Conservation (phyloP, 2,113 vertebrate species). For the Scomber scombrus region DNA sequence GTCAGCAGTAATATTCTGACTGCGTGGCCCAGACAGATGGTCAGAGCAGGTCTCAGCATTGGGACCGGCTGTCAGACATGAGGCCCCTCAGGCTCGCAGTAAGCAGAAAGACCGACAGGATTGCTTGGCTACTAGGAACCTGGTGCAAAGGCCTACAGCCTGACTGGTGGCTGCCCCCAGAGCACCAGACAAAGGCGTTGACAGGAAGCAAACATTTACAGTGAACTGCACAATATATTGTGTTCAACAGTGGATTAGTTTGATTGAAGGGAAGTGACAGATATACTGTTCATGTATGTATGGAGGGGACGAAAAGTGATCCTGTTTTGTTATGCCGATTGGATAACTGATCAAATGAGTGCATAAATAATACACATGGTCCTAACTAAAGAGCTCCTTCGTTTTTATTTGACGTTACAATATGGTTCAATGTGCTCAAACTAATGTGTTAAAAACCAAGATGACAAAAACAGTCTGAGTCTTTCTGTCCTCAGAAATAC, state of each 20-base stretch:
- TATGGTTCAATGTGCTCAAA: too few relatives aligned
- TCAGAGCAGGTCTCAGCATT: slow-evolving; percentile 55
- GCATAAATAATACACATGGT: too few relatives aligned
- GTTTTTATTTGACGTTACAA: too few relatives aligned
- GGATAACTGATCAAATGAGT: too few relatives aligned
- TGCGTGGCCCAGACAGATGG: slow-evolving; percentile 62
- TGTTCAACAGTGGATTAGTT: slow-evolving; percentile 33
- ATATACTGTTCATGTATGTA: background rate
- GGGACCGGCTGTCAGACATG: slow-evolving; percentile 70
- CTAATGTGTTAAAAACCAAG: too few relatives aligned
- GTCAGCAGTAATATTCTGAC: slow-evolving; percentile 54
- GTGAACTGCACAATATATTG: background rate
- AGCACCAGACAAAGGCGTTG: slow-evolving; percentile 21
- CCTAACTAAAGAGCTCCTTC: too few relatives aligned
- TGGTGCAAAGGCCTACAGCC: slow-evolving; percentile 27
- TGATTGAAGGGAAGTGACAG: slow-evolving; percentile 12
- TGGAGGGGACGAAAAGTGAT: background rate
- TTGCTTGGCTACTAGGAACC: slow-evolving; percentile 25
- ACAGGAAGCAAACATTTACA: slow-evolving; percentile 46
- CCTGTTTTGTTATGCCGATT: too few relatives aligned
- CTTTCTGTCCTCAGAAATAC: too few relatives aligned
- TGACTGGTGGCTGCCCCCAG: slow-evolving; percentile 44
- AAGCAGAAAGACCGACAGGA: slow-evolving; percentile 32
- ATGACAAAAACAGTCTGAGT: too few relatives aligned
- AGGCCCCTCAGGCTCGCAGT: slow-evolving; percentile 41